Percentiles rank a stretch among this genome's conserved stretches.
These are phyloP conservation scores for Brachionus plicatilis DNA, from an alignment of 1,140 invertebrate genomes.

Conservation along the genomic window DNA sequence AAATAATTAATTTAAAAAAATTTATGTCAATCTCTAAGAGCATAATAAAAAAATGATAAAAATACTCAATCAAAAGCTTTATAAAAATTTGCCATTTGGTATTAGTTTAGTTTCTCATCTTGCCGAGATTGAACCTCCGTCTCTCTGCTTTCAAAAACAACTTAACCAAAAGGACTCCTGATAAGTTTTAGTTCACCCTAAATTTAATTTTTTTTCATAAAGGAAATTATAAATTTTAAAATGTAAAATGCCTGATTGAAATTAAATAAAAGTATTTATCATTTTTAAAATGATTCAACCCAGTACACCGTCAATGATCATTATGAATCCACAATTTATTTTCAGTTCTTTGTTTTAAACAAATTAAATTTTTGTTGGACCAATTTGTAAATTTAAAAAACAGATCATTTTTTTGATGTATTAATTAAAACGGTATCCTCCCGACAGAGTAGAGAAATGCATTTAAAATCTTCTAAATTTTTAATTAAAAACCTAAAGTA, in stretches of 20 bases:
- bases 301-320: background rate
- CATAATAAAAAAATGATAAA: no score
- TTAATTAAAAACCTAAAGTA: background rate
- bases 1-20: no score
- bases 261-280: background rate
- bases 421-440: background rate
- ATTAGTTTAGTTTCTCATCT: no score
- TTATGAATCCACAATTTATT: background rate
- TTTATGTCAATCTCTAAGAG: no score
- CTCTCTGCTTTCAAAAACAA: no score
- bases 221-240: background rate
- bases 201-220: background rate
- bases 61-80: no score
- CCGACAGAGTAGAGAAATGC: background rate
- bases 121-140: no score
- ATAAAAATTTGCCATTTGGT: no score
- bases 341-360: background rate
- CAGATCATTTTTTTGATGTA: background rate
- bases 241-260: background rate
- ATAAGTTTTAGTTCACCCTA: background rate
- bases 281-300: background rate
- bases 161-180: no score
- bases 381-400: background rate
- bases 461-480: background rate
- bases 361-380: background rate